A percentile compares a stretch with the other conserved stretches of the same genome.
phyloP scores from a whole-genome alignment of 1,140 invertebrate genomes.

The Drosophila chauvacae region DNA sequence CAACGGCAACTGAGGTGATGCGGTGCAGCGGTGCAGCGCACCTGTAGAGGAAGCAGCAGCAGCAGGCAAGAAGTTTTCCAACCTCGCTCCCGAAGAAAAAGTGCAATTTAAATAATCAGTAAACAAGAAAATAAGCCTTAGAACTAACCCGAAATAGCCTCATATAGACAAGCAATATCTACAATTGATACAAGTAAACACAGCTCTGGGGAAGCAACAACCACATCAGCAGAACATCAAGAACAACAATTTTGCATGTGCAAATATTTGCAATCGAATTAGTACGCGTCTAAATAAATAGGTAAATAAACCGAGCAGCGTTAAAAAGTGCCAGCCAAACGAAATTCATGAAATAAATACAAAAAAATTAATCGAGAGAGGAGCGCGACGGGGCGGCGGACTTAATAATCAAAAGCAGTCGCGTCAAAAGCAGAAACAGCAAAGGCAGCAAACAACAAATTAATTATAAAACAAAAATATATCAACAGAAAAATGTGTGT shows the following conservation, averaged over 20 bases:
- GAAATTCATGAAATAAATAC: constrained; percentile 26
- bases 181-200: constrained; percentile 17
- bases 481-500: constrained; percentile 43
- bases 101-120: constrained; percentile 53
- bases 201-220: background rate
- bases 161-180: constrained; percentile 54
- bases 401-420: constrained; percentile 38
- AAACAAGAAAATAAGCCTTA: constrained; percentile 62
- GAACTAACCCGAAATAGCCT: constrained; percentile 54
- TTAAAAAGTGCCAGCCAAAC: constrained; percentile 32
- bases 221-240: constrained; percentile 10
- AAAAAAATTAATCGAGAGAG: constrained; percentile 22
- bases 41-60: constrained; percentile 20
- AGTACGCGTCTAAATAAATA: constrained; percentile 67
- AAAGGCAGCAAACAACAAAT: constrained; percentile 53
- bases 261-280: constrained; percentile 73
- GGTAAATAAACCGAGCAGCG: constrained; percentile 31
- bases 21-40: constrained; percentile 2
- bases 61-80: constrained; percentile 25
- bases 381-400: constrained; percentile 1
- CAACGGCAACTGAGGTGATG: constrained; percentile 34
- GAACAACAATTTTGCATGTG: constrained; percentile 31
- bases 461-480: constrained; percentile 70
- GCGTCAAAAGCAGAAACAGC: constrained; percentile 23
- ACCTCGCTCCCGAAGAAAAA: constrained; percentile 53